These are phyloP conservation scores for Trachymyrmex septentrionalis DNA, from an alignment of 1,140 invertebrate genomes.

Conservation along the genomic window DNA sequence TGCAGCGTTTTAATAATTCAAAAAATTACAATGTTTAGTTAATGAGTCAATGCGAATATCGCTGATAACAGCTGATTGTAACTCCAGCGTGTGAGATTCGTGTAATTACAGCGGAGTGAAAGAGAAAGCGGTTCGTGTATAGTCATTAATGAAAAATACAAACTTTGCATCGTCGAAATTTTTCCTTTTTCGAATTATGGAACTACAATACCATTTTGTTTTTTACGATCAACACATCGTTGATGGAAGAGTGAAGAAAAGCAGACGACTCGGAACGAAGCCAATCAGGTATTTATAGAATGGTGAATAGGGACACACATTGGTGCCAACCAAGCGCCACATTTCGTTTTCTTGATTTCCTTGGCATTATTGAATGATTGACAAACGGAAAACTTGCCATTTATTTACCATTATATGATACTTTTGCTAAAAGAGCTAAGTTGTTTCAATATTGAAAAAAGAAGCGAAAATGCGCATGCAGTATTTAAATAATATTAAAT, in stretches of 20 bases:
- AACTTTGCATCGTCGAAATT: conserved; percentile 39
- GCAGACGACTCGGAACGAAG: conserved; percentile 63
- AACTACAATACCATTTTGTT: conserved; percentile 11
- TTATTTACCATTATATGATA: not conserved
- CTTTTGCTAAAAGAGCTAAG: not conserved
- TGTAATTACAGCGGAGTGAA: conserved; percentile 32
- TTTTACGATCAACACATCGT: conserved; percentile 41
- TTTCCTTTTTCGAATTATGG: conserved; percentile 60
- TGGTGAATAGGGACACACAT: conserved; percentile 39
- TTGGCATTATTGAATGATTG: conserved; percentile 23
- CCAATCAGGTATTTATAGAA: conserved; percentile 72
- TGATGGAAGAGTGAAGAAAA: conserved; percentile 45
- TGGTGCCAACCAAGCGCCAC: not conserved
- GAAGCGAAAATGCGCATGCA: not conserved
- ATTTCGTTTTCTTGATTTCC: conserved; percentile 16
- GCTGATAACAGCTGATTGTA: conserved; percentile 64
- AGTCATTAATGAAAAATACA: conserved; percentile 34
- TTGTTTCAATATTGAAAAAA: not conserved
- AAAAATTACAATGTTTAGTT: not conserved
- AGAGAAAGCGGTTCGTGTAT: conserved; percentile 65
- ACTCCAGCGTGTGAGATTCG: conserved; percentile 42
- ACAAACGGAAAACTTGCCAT: conserved; percentile 13
- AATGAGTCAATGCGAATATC: not conserved
- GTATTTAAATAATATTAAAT: no score
- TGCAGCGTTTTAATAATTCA: not conserved